Percentiles rank a stretch among this genome's conserved stretches.
Evolutionary conservation across 2,797 vertebrate species (phyloP).

Genomic region (Notolepis coatsorum): DNA sequence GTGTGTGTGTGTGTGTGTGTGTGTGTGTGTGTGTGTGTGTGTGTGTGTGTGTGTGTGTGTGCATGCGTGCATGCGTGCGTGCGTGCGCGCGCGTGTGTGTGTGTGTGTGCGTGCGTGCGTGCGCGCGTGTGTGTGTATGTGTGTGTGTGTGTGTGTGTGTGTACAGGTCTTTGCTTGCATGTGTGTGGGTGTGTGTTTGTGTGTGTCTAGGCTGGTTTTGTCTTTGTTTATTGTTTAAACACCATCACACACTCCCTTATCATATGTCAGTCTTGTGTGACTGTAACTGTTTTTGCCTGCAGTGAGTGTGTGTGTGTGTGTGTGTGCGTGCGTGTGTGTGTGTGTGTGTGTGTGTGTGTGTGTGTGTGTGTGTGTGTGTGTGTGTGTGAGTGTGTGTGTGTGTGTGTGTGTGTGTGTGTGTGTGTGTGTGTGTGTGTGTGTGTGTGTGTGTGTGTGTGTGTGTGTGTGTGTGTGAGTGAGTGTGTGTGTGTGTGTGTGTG

Average conservation of each 20-base stretch:
- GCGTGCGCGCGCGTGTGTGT: not conserved
- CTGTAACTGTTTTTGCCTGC: slow-evolving; percentile 17
- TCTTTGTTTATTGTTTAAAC: slow-evolving; percentile 56
- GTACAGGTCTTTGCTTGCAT: not conserved
- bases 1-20: not conserved
- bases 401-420: not conserved
- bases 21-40: slow-evolving; percentile 3
- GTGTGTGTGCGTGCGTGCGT: no score
- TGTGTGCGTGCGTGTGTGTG: not conserved
- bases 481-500: no score
- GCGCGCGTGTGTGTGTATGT: no score
- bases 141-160: not conserved
- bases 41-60: slow-evolving; percentile 8
- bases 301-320: slow-evolving; percentile 1
- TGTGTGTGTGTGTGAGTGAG: slow-evolving; percentile 2
- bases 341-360: not conserved
- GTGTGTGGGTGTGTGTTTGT: not conserved
- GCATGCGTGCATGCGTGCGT: not conserved
- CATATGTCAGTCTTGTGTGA: slow-evolving; percentile 30
- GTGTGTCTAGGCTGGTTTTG: slow-evolving; percentile 7
- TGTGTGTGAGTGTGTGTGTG: not conserved
- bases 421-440: not conserved
- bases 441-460: slow-evolving; percentile 19
- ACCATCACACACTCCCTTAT: slow-evolving; percentile 37
- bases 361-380: not conserved